phyloP scores from a whole-genome alignment of 2,888 invertebrate species.

The Caenorhabditis sp. region DNA sequence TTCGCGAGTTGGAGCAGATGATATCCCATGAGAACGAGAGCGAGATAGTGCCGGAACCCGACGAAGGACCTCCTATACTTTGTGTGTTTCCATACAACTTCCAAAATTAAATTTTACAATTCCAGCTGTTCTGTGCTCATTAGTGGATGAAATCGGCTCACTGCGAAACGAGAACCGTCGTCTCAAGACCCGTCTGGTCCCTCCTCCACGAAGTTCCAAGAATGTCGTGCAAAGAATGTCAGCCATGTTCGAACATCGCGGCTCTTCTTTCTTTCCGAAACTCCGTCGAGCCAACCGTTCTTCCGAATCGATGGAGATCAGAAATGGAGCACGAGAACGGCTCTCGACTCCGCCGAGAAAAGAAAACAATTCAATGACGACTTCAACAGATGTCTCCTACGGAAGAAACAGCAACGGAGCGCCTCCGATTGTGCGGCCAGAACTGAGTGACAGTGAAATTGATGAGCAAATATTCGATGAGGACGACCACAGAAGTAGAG shows the following conservation, averaged over 20 bases:
- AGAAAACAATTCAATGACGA: slow-evolving; percentile 62
- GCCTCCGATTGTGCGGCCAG: slow-evolving; percentile 76
- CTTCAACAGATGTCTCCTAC: slow-evolving; percentile 74
- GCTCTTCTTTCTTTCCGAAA: slow-evolving; percentile 56
- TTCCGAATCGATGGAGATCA: slow-evolving; percentile 63
- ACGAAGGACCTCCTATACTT: slow-evolving; percentile 50
- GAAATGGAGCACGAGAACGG: slow-evolving; percentile 73
- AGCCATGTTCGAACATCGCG: slow-evolving; percentile 62
- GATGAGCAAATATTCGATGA: slow-evolving; percentile 64
- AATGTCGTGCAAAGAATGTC: slow-evolving; percentile 68
- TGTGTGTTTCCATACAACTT: slow-evolving; percentile 5
- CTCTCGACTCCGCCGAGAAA: slow-evolving; percentile 73
- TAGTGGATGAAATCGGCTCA: slow-evolving; percentile 76
- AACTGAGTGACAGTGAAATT: slow-evolving; percentile 72
- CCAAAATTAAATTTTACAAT: slow-evolving; percentile 1
- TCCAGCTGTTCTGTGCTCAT: slow-evolving; percentile 75
- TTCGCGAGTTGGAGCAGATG: slow-evolving; percentile 76
- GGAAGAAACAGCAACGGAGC: slow-evolving; percentile 22
- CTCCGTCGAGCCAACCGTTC: slow-evolving; percentile 50
- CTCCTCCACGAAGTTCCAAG: slow-evolving; percentile 38
- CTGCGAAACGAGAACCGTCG: slow-evolving; percentile 74
- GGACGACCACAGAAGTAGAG: slow-evolving; percentile 52
- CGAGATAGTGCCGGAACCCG: slow-evolving; percentile 13
- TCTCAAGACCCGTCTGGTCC: slow-evolving; percentile 70
- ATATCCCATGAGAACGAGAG: slow-evolving; percentile 50